Evolutionary conservation across 2,797 vertebrate genomes (phyloP).

Genomic region (Iguana delicatissima): DNA sequence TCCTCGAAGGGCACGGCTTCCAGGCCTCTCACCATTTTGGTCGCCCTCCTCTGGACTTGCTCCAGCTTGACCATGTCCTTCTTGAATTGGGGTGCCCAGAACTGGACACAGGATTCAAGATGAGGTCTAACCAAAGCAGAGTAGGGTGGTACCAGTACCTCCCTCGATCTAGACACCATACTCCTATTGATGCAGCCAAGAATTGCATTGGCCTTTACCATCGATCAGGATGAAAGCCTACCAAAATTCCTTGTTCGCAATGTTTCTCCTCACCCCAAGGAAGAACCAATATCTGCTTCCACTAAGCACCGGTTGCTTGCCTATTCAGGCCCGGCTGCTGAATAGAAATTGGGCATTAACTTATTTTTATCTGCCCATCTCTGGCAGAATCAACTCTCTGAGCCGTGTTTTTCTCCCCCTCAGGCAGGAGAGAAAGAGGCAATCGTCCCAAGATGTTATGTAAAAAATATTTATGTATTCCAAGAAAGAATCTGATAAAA

Average conservation of each 20-base stretch:
- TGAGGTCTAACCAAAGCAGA: no score
- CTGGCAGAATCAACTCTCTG: constrained; percentile 6
- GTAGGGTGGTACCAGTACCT: no score
- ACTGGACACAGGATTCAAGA: no score
- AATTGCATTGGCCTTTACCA: no score
- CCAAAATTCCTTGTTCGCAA: neutral
- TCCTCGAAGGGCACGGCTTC: no score
- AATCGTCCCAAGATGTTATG: neutral
- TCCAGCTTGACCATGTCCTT: no score
- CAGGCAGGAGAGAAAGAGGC: neutral
- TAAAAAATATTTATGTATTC: neutral
- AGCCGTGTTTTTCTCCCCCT: neutral
- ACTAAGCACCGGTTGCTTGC: neutral
- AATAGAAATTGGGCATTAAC: constrained; percentile 6
- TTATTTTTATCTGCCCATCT: constrained; percentile 28
- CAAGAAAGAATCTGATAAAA: neutral
- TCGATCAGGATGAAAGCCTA: neutral
- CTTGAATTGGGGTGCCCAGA: no score
- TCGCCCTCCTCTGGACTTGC: no score
- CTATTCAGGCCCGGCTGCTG: neutral
- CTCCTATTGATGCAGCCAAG: no score
- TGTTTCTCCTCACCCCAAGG: neutral
- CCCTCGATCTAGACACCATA: no score
- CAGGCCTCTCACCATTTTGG: no score
- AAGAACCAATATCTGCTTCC: neutral